These are phyloP conservation scores for Aplocera efformata DNA, from an alignment of 2,888 invertebrate species.

Conservation along the genomic window DNA sequence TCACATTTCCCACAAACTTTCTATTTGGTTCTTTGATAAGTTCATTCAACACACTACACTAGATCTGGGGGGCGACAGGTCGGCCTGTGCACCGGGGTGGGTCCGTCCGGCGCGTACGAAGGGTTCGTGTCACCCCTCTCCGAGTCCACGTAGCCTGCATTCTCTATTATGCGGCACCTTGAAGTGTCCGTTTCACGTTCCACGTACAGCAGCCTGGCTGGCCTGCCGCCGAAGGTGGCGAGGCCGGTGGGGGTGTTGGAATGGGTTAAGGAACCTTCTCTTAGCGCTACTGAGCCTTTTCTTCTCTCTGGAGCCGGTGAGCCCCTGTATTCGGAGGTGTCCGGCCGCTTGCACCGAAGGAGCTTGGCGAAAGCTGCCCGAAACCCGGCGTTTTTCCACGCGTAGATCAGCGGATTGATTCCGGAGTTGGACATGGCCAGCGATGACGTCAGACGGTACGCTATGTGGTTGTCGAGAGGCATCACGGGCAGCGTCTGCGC, in stretches of 20 bases:
- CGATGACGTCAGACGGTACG: slow-evolving; percentile 84
- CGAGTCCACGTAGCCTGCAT: slow-evolving; percentile 69
- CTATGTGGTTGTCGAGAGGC: slow-evolving; percentile 73
- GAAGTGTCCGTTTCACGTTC: slow-evolving; percentile 60
- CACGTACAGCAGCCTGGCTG: slow-evolving; percentile 64
- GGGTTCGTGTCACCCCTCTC: slow-evolving; percentile 68
- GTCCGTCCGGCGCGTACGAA: slow-evolving; percentile 70
- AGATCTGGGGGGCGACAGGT: slow-evolving; percentile 39
- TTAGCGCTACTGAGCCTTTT: slow-evolving; percentile 70
- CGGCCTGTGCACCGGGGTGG: slow-evolving; percentile 66
- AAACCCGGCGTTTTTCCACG: slow-evolving; percentile 91
- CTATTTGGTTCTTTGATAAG: no score
- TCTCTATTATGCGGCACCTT: slow-evolving; percentile 74
- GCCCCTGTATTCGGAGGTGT: slow-evolving; percentile 76
- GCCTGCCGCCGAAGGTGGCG: slow-evolving; percentile 59
- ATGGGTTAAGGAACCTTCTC: slow-evolving; percentile 66
- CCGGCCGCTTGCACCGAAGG: slow-evolving; percentile 83
- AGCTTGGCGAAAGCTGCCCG: slow-evolving; percentile 86
- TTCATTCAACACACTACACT: slow-evolving; percentile 56
- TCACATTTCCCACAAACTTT: slow-evolving; percentile 74
- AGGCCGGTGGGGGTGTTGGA: slow-evolving; percentile 59
- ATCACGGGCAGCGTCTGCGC: slow-evolving; percentile 79
- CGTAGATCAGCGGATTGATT: slow-evolving; percentile 90
- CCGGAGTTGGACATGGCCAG: slow-evolving; percentile 90
- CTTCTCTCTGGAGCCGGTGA: slow-evolving; percentile 80